Evolutionary conservation across 1,140 invertebrate genomes (phyloP), one percentile per base, ranked within the genome.

Genomic region (Zaprionus ghesquierei): DNA sequence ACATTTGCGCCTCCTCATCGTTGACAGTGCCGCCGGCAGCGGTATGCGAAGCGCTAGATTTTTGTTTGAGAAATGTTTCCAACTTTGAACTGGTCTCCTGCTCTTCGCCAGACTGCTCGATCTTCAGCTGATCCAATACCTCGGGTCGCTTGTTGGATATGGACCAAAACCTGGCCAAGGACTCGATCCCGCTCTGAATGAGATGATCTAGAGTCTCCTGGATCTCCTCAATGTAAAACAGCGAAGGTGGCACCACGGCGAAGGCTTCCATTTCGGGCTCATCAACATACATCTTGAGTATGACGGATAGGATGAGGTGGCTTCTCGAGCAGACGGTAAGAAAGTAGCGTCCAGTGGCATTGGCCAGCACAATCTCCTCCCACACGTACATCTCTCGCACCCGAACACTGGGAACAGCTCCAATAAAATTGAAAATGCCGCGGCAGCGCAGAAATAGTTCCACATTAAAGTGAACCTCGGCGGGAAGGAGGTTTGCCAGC

Each of bases 311-410:
- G 65, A 96, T 93, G 81, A 96, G 94, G 73, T 96, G 94, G 15
- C 94, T 95, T 82, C 94, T 94, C 8, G 95, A 95, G 58, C 96
- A 95, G 33, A 96, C 90, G 5, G 96, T 93, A n/a, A 97, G 92
- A 92, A 96, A 97, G 92, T 95, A 95, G 49, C 94, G 93, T 25
- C 86, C 89, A 0, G 72, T 79, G 13, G 77, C 79, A 49, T 93
- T 93, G 63, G 92, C 81, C 33, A 94, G 89, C 80, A 94, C 95
- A 20, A 96, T 94, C 93, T 95, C 95, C 85, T 94, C 95, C 96
- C 96, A 97, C 10, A 96, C 91, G n/a, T 97, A 94, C 22, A 97
- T 89, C 64, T 95, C 95, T 59, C 95, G 95, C 0, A 96, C 92
- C 20, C 94, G 92, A 69, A 95, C 95, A 10, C 63, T 54, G 12